Conservation (phyloP, 2,888 invertebrate species). For the Amblyteles armatorius region DNA sequence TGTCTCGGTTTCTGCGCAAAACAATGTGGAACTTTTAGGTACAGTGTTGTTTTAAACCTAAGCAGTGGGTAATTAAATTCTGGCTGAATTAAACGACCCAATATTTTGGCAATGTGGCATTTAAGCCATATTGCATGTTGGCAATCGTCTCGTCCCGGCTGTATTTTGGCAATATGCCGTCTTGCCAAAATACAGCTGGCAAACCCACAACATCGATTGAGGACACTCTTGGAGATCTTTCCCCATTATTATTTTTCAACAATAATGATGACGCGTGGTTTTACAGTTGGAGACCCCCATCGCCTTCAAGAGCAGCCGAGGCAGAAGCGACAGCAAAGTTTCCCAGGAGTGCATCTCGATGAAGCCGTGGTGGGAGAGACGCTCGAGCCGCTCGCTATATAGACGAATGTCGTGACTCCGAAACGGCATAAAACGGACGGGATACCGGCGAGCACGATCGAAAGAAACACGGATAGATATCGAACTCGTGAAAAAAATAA, state of each 20-base stretch:
- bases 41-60: too few relatives aligned
- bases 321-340: constrained; percentile 41
- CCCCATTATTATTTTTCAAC: constrained; percentile 9
- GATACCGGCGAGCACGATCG: constrained; percentile 21
- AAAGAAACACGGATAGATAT: neutral
- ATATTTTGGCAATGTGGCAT: too few relatives aligned
- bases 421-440: constrained; percentile 37
- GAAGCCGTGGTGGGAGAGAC: constrained; percentile 16
- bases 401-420: constrained; percentile 27
- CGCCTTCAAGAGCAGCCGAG: neutral
- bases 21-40: too few relatives aligned
- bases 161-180: neutral
- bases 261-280: constrained; percentile 4
- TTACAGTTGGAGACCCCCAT: constrained; percentile 29
- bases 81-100: too few relatives aligned
- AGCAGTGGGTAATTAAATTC: too few relatives aligned
- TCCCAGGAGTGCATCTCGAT: neutral
- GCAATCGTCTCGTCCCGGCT: too few relatives aligned
- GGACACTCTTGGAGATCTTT: neutral
- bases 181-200: neutral
- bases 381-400: constrained; percentile 30
- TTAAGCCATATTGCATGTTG: too few relatives aligned
- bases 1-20: too few relatives aligned
- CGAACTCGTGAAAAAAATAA: neutral
- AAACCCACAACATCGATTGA: neutral